phyloP scores from a whole-genome alignment of 1,140 invertebrate species.

The Thalassaphorura encarpata region DNA sequence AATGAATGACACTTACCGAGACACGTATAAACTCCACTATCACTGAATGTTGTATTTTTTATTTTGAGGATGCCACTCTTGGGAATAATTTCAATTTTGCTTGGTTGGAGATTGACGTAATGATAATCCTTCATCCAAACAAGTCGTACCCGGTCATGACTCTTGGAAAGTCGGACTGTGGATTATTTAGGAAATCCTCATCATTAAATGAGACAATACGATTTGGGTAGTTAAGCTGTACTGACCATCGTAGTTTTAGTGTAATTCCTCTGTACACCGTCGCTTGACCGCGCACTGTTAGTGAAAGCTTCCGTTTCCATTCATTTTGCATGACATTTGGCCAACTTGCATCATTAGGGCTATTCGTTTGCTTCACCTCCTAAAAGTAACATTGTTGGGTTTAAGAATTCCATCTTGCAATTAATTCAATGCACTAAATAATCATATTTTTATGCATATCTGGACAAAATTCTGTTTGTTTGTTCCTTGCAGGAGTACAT shows the following conservation, averaged over 20 bases:
- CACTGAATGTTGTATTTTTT: constrained; percentile 58
- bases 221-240: constrained; percentile 27
- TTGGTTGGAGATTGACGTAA: constrained; percentile 49
- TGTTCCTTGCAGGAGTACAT: too few species aligned
- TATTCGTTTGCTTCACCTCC: neutral
- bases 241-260: constrained; percentile 70
- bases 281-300: constrained; percentile 74
- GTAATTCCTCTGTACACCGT: constrained; percentile 73
- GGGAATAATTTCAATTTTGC: constrained; percentile 68
- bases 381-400: too few species aligned
- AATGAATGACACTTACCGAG: constrained; percentile 51
- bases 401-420: too few species aligned
- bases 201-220: constrained; percentile 74
- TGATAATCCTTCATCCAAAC: constrained; percentile 71
- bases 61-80: constrained; percentile 78
- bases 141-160: constrained; percentile 44
- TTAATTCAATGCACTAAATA: too few species aligned
- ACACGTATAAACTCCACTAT: constrained; percentile 73
- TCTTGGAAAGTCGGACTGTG: constrained; percentile 35
- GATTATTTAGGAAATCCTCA: constrained; percentile 49
- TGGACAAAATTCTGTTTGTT: too few species aligned
- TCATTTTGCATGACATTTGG: constrained; percentile 64
- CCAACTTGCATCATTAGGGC: neutral
- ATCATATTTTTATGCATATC: too few species aligned
- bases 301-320: constrained; percentile 57